phyloP scores from a whole-genome alignment of 30 jellyfish, hydroid and myxozoan species.

The Phacellophora camtschatica region DNA sequence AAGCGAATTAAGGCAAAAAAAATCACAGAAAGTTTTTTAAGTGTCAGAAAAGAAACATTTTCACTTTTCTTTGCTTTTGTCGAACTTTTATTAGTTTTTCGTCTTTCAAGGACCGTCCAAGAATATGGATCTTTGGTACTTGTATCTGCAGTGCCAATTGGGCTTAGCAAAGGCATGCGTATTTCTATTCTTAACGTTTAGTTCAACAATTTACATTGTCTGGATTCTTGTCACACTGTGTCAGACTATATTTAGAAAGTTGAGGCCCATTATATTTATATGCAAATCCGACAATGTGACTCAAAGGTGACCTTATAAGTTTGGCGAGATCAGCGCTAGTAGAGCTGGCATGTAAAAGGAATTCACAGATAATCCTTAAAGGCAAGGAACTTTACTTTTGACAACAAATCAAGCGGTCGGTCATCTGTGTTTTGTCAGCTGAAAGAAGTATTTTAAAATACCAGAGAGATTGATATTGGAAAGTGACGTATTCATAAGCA shows the following conservation, averaged over 20 bases:
- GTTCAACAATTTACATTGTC: conserved; percentile 36
- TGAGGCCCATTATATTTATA: conserved; percentile 25
- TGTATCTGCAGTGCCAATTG: no score
- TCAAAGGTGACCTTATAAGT: conserved; percentile 62
- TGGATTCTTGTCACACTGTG: conserved; percentile 59
- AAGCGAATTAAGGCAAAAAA: no score
- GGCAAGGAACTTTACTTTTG: neutral
- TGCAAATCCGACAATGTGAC: conserved; percentile 65
- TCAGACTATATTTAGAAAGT: conserved; percentile 35
- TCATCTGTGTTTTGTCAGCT: conserved; percentile 17
- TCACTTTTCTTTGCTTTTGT: no score
- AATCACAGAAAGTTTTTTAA: no score
- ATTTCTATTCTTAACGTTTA: neutral
- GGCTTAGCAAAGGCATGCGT: neutral
- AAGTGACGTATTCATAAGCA: neutral
- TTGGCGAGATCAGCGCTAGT: conserved; percentile 39
- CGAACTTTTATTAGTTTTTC: no score
- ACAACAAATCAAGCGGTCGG: neutral
- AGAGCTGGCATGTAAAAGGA: neutral
- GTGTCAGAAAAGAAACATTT: no score
- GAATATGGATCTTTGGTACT: no score
- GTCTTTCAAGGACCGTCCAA: no score
- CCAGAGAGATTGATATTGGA: conserved; percentile 24
- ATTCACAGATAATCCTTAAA: neutral
- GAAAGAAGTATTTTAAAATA: neutral